These are phyloP conservation scores for Poicephalus gulielmi DNA, from an alignment of 2,113 vertebrate species.

Conservation along the genomic window DNA sequence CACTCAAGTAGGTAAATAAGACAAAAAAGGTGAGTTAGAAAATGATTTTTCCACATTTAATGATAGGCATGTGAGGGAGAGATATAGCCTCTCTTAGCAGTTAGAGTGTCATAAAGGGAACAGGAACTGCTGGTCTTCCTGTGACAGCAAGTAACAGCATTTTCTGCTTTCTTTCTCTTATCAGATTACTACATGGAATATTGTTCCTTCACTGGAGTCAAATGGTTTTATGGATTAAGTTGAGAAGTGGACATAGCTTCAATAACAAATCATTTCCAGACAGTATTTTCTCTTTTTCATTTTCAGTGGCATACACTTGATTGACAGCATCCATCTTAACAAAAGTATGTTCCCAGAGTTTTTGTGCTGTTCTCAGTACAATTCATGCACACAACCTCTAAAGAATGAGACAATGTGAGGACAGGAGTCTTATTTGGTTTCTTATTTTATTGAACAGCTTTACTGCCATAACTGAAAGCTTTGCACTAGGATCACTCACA, in stretches of 20 bases:
- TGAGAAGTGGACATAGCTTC: constrained; percentile 65
- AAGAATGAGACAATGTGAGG: constrained; percentile 14
- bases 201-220: constrained; percentile 41
- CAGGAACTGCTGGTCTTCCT: background rate
- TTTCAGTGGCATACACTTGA: constrained; percentile 50
- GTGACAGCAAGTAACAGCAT: constrained; percentile 27
- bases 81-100: background rate
- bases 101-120: background rate
- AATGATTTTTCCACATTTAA: background rate
- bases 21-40: background rate
- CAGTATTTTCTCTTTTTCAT: constrained; percentile 61
- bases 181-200: constrained; percentile 31
- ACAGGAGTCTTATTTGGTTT: constrained; percentile 38
- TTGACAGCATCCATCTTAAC: constrained; percentile 42
- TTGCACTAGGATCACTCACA: background rate
- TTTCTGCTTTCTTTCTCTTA: constrained; percentile 51
- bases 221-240: constrained; percentile 64
- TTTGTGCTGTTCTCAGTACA: background rate
- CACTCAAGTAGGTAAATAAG: background rate
- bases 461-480: background rate
- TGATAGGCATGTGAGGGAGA: background rate
- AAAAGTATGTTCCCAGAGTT: background rate
- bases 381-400: background rate
- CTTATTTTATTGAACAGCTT: constrained; percentile 21
- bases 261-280: constrained; percentile 66